These are phyloP conservation scores for Rapana venosa DNA, from an alignment of 2,888 invertebrate species.

Conservation along the genomic window DNA sequence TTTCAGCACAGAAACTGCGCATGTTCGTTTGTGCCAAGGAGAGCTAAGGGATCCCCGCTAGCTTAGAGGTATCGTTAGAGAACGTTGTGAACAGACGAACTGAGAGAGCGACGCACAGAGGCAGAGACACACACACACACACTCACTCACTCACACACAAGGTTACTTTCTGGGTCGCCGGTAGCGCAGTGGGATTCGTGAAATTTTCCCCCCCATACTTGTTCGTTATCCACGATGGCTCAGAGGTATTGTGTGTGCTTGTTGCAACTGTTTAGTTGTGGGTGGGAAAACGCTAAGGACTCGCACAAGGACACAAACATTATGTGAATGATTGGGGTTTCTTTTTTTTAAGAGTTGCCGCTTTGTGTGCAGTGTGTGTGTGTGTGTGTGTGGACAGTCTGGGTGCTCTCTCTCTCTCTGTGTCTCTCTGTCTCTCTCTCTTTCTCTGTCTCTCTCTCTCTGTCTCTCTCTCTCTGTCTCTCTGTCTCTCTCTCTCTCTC, in stretches of 20 bases:
- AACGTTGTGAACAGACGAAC: too few relatives aligned
- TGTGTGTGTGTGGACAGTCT: neutral
- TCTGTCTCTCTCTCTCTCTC: too few relatives aligned
- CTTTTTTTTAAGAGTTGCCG: neutral
- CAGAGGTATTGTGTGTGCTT: neutral
- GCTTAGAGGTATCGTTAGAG: conserved; percentile 5
- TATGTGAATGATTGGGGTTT: too few relatives aligned
- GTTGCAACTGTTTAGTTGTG: neutral
- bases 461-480: too few relatives aligned
- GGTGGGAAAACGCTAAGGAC: neutral
- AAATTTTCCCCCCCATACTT: neutral
- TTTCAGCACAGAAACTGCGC: too few relatives aligned
- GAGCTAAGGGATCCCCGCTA: neutral
- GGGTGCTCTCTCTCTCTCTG: neutral
- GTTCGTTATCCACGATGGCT: neutral
- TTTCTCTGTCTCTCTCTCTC: too few relatives aligned
- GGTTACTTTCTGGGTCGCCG: neutral
- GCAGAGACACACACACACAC: neutral
- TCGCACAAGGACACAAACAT: too few relatives aligned
- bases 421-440: too few relatives aligned
- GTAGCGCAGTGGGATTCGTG: neutral
- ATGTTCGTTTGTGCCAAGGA: too few relatives aligned
- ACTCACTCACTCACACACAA: neutral
- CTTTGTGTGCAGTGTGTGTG: neutral
- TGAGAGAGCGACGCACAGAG: too few relatives aligned